These are phyloP conservation scores for Oreochromis mossambicus DNA, from an alignment of 2,797 vertebrate species.

Conservation along the genomic window DNA sequence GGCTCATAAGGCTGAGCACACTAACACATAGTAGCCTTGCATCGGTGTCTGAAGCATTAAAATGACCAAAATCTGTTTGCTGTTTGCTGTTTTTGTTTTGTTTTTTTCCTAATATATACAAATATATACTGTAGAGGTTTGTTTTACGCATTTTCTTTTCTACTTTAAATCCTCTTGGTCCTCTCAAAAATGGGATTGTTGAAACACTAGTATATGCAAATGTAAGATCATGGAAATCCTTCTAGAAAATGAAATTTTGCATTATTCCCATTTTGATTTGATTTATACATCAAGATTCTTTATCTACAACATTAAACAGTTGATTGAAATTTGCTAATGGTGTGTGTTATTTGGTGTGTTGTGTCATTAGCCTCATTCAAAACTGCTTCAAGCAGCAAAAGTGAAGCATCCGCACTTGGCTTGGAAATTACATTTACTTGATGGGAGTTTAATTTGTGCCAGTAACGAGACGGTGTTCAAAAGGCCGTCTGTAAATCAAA, in stretches of 20 bases:
- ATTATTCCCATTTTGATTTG: slow-evolving; percentile 78
- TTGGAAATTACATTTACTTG: slow-evolving; percentile 49
- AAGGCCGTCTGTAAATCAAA: not conserved
- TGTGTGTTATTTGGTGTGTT: slow-evolving; percentile 70
- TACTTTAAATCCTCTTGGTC: slow-evolving; percentile 55
- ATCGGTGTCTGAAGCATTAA: slow-evolving; percentile 58
- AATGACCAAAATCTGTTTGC: slow-evolving; percentile 81
- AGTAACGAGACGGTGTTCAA: not conserved
- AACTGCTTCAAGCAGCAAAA: slow-evolving; percentile 69
- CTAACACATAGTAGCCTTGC: slow-evolving; percentile 58
- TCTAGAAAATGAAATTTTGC: slow-evolving; percentile 50
- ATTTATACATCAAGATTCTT: slow-evolving; percentile 91
- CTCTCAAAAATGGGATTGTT: slow-evolving; percentile 75
- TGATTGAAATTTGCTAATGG: slow-evolving; percentile 87
- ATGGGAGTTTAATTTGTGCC: slow-evolving; percentile 15
- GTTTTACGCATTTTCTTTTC: slow-evolving; percentile 70
- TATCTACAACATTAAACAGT: slow-evolving; percentile 95
- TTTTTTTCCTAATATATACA: slow-evolving; percentile 43
- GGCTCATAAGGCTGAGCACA: slow-evolving; percentile 46
- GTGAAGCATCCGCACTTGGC: slow-evolving; percentile 19
- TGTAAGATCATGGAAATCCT: slow-evolving; percentile 72
- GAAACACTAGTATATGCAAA: slow-evolving; percentile 91
- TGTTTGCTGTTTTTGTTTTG: slow-evolving; percentile 17
- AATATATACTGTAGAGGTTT: slow-evolving; percentile 26
- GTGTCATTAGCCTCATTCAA: slow-evolving; percentile 62